Evolutionary conservation across 2,797 vertebrate genomes (phyloP).

Genomic region (Podarcis siculus): DNA sequence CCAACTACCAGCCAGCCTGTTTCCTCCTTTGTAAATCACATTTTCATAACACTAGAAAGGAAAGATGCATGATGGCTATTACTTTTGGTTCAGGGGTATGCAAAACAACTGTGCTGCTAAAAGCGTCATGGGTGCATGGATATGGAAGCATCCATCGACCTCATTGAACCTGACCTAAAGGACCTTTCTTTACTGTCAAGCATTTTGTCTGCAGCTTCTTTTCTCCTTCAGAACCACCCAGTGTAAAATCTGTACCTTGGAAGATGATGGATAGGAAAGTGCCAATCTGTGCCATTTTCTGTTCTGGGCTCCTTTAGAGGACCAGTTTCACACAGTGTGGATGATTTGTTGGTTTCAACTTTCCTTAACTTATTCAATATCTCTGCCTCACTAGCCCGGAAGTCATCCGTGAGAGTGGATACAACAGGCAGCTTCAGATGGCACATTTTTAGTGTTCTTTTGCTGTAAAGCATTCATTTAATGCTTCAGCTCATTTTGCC

Average conservation of each 20-base stretch:
- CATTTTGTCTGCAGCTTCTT: neutral
- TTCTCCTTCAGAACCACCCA: neutral
- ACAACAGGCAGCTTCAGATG: slow-evolving; percentile 44
- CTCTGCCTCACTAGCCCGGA: slow-evolving; percentile 64
- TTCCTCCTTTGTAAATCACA: neutral
- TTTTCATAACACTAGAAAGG: neutral
- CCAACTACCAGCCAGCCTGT: too few species aligned
- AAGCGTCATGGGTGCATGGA: neutral
- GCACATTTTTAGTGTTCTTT: slow-evolving; percentile 29
- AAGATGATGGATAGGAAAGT: neutral
- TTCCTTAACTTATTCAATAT: slow-evolving; percentile 64
- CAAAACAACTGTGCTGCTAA: neutral
- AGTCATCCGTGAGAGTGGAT: slow-evolving; percentile 49
- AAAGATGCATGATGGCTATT: neutral
- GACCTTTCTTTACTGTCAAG: neutral
- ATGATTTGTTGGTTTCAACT: slow-evolving; percentile 62
- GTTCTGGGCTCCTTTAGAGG: slow-evolving; percentile 20
- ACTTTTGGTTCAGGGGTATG: neutral
- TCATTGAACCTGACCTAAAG: neutral
- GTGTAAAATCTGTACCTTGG: neutral
- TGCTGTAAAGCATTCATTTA: slow-evolving; percentile 57
- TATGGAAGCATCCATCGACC: neutral
- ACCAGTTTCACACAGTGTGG: neutral
- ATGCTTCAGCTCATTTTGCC: slow-evolving; percentile 51
- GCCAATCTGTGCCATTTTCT: neutral